Percentiles rank a stretch among this genome's conserved stretches.
Evolutionary conservation across 2,797 vertebrate genomes (phyloP).

Genomic region (Channallabes apus): DNA sequence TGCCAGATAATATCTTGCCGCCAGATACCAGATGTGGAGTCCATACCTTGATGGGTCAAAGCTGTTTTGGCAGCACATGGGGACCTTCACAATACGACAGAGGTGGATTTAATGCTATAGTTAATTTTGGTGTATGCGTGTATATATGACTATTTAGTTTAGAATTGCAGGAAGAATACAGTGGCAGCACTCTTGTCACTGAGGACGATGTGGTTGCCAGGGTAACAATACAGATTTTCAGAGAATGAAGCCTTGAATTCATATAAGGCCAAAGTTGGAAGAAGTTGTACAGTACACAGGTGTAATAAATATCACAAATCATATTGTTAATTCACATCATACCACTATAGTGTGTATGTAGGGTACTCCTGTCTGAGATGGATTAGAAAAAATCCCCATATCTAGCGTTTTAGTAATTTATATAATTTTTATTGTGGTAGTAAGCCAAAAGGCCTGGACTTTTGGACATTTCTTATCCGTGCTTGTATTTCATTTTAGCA

Average conservation of each 20-base stretch:
- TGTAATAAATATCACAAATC: constrained; percentile 36
- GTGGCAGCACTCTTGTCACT: constrained; percentile 35
- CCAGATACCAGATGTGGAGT: no score
- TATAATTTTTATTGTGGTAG: not conserved
- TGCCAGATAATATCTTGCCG: no score
- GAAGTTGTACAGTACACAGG: constrained; percentile 14
- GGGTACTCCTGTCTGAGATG: not conserved
- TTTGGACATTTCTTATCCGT: not conserved
- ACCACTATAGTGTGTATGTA: not conserved
- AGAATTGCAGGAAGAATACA: constrained; percentile 52
- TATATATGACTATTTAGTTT: constrained; percentile 46
- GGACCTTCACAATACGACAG: no score
- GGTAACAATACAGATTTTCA: constrained; percentile 48
- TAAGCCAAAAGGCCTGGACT: not conserved
- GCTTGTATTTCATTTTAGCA: not conserved
- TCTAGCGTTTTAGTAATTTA: not conserved
- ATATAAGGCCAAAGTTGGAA: not conserved
- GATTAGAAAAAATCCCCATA: not conserved
- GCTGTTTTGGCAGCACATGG: no score
- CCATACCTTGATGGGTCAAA: no score
- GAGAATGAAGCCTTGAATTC: constrained; percentile 36
- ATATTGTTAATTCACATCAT: not conserved
- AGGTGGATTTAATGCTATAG: no score
- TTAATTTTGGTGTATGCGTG: not conserved
- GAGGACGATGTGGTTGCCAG: constrained; percentile 49